Percentiles rank a stretch among this genome's conserved stretches.
Conservation (phyloP, 1,140 invertebrate genomes). For the Drosophila erecta region DNA sequence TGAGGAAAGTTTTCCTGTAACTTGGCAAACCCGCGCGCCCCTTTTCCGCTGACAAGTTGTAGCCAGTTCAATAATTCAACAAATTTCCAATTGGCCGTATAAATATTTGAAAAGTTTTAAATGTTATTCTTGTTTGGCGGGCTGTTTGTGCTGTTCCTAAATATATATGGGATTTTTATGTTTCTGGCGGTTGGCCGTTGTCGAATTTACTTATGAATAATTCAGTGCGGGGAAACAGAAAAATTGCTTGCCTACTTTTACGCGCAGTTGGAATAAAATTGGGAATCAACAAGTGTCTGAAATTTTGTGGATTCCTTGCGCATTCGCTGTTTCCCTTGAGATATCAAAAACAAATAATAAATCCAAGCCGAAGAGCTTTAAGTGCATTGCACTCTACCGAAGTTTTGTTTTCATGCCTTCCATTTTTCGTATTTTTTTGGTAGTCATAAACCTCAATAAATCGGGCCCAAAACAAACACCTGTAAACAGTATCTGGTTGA, state of each 20-base stretch:
- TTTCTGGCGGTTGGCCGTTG: conserved; percentile 20
- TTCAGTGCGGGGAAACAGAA: conserved; percentile 18
- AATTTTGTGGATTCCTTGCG: conserved; percentile 14
- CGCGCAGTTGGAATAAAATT: conserved; percentile 6
- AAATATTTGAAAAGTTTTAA: conserved; percentile 55
- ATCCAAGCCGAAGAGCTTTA: conserved; percentile 16
- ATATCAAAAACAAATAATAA: conserved; percentile 20
- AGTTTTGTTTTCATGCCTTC: not conserved
- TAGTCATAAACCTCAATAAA: conserved; percentile 29
- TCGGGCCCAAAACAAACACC: conserved; percentile 75
- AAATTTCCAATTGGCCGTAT: conserved; percentile 52
- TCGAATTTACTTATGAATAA: conserved; percentile 48
- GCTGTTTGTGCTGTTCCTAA: conserved; percentile 43
- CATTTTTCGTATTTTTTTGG: not conserved
- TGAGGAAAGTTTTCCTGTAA: conserved; percentile 35
- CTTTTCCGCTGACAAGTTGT: conserved; percentile 20
- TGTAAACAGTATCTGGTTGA: conserved; percentile 68
- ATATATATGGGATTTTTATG: conserved; percentile 63
- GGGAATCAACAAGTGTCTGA: conserved; percentile 47
- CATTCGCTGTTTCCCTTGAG: not conserved
- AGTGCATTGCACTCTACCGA: conserved; percentile 25
- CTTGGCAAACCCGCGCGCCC: not conserved
- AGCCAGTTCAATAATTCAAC: conserved; percentile 49
- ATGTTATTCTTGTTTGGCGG: conserved; percentile 30
- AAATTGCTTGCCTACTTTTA: conserved; percentile 18